Conservation (phyloP, 2,797 vertebrate genomes). For the Lerista edwardsae region DNA sequence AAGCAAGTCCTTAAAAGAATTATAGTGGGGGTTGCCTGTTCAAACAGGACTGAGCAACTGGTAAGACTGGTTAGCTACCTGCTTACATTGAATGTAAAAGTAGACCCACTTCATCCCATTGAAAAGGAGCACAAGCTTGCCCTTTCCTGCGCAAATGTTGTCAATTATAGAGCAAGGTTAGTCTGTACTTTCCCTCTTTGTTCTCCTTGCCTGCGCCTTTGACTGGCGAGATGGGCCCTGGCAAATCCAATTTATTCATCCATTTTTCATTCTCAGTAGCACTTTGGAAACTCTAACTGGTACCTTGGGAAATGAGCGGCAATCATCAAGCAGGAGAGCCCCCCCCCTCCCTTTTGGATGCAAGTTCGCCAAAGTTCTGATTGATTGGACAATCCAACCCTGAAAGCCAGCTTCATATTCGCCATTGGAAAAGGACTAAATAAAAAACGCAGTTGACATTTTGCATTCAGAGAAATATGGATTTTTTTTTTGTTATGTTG, state of each 20-base stretch:
- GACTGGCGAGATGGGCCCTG: slow-evolving; percentile 41
- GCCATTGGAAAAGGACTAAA: not conserved
- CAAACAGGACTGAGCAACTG: not conserved
- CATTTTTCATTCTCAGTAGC: slow-evolving; percentile 66
- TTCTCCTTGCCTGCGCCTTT: slow-evolving; percentile 48
- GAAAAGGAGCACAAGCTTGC: slow-evolving; percentile 35
- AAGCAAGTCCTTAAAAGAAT: rapidly evolving
- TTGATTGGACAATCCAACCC: slow-evolving; percentile 31
- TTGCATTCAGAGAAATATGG: slow-evolving; percentile 7
- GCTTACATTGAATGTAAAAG: not conserved
- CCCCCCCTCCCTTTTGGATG: slow-evolving; percentile 4
- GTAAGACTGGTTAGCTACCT: not conserved
- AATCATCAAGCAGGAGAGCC: slow-evolving; percentile 26
- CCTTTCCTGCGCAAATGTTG: not conserved
- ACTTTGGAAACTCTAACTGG: slow-evolving; percentile 56
- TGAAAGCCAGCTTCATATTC: slow-evolving; percentile 22
- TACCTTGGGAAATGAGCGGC: slow-evolving; percentile 54
- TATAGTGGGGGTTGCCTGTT: not conserved
- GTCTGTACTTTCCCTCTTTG: slow-evolving; percentile 12
- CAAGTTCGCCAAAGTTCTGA: rapidly evolving
- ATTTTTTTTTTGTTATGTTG: not conserved
- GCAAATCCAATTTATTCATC: slow-evolving; percentile 66
- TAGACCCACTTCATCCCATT: not conserved
- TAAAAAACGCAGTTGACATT: not conserved
- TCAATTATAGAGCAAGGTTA: slow-evolving; percentile 31